phyloP scores from a whole-genome alignment of 1,140 invertebrate genomes.

The Homarus americanus region DNA sequence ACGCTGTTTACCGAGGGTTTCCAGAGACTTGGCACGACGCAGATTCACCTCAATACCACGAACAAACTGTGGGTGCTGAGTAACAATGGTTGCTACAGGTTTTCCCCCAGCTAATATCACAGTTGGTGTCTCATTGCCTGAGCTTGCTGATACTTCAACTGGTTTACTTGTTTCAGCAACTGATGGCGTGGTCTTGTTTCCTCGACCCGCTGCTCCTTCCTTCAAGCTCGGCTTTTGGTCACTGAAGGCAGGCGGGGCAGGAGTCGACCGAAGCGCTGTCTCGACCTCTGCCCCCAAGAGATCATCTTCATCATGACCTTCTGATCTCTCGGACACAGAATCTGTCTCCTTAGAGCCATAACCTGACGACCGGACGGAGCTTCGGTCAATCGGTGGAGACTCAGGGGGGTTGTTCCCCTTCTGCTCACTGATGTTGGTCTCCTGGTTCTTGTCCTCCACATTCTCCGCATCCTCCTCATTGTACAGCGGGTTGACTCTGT shows the following conservation, averaged over 20 bases:
- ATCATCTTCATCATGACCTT: constrained; percentile 43
- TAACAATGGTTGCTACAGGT: constrained; percentile 4
- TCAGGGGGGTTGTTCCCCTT: constrained; percentile 12
- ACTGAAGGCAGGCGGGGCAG: not conserved
- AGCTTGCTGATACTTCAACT: constrained; percentile 6
- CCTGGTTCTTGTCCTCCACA: constrained; percentile 4
- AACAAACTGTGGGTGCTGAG: constrained; percentile 48
- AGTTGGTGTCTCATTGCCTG: not conserved
- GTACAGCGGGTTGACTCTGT: constrained; percentile 42
- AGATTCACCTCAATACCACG: constrained; percentile 31
- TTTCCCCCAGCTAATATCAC: not conserved
- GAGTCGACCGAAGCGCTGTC: not conserved
- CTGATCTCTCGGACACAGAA: constrained; percentile 61
- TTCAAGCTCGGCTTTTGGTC: no score
- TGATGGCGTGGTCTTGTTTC: not conserved
- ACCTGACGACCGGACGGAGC: constrained; percentile 65
- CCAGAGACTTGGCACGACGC: constrained; percentile 47
- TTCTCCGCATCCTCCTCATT: constrained; percentile 15
- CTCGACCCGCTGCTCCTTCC: not conserved
- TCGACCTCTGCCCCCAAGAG: not conserved
- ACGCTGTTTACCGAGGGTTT: not conserved
- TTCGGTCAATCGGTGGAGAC: constrained; percentile 62
- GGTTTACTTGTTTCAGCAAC: constrained; percentile 15
- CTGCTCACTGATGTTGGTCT: not conserved
- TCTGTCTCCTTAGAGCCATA: constrained; percentile 72